These are phyloP conservation scores for Syritta pipiens DNA, from an alignment of 2,888 invertebrate species.

Conservation along the genomic window DNA sequence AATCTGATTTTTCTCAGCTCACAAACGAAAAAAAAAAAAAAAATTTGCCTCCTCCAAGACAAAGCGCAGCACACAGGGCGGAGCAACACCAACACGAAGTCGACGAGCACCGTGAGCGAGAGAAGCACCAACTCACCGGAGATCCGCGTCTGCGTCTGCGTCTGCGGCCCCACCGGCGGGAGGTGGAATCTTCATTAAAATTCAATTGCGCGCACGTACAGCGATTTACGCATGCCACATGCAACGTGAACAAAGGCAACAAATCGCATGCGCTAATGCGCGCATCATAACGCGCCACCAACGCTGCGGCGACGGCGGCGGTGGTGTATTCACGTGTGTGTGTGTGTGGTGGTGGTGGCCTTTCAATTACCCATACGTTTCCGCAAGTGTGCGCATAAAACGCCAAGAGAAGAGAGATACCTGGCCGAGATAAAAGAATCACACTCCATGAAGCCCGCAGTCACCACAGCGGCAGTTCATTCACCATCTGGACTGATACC, in stretches of 20 bases:
- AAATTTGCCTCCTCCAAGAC: not conserved
- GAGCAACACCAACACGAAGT: constrained; percentile 40
- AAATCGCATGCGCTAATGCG: constrained; percentile 67
- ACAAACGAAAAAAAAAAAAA: constrained; percentile 5
- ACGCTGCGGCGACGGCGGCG: constrained; percentile 1
- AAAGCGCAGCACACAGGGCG: constrained; percentile 36
- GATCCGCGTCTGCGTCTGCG: too few relatives aligned
- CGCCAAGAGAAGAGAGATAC: constrained; percentile 41
- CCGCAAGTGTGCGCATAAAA: constrained; percentile 64
- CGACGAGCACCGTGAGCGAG: not conserved
- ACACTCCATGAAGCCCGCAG: constrained; percentile 58
- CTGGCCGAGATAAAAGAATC: constrained; percentile 53
- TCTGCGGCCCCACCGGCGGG: constrained; percentile 22
- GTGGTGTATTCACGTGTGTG: not conserved
- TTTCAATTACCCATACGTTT: constrained; percentile 66
- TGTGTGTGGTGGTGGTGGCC: constrained; percentile 38
- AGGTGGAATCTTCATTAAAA: constrained; percentile 67
- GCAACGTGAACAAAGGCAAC: constrained; percentile 69
- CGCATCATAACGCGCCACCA: constrained; percentile 68
- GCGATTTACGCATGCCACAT: constrained; percentile 69
- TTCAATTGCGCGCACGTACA: constrained; percentile 69
- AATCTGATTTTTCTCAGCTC: constrained; percentile 53
- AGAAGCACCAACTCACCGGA: constrained; percentile 9
- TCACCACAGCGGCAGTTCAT: constrained; percentile 54
- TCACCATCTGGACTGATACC: constrained; percentile 56